Conservation (phyloP, 2,113 vertebrate species). For the Forbesichthys papilliferus region DNA sequence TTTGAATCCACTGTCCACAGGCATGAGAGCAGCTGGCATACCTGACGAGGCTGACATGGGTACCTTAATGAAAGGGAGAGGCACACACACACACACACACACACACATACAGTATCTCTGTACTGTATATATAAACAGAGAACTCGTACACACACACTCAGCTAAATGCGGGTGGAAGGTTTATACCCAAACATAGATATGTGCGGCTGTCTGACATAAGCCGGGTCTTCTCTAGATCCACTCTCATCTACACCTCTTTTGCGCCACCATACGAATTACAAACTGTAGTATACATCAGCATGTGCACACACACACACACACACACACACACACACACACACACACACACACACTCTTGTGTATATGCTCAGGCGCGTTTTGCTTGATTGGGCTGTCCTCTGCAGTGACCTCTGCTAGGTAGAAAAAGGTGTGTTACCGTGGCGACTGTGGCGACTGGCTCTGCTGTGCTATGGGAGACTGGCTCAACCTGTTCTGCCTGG, state of each 20-base stretch:
- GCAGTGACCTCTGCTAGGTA: conserved; percentile 59
- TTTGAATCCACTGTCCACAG: conserved; percentile 37
- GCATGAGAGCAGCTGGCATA: conserved; percentile 70
- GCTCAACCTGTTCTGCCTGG: conserved; percentile 64
- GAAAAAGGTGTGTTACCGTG: conserved; percentile 31
- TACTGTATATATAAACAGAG: conserved; percentile 11
- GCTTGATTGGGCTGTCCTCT: conserved; percentile 58
- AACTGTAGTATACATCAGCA: too few species aligned
- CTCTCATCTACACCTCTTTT: conserved; percentile 37
- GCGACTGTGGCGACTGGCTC: conserved; percentile 25
- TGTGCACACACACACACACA: neutral
- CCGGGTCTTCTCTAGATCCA: conserved; percentile 43
- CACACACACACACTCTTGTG: conserved; percentile 20
- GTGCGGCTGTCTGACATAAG: conserved; percentile 55
- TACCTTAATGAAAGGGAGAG: conserved; percentile 46
- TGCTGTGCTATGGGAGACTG: conserved; percentile 51
- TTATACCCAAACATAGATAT: conserved; percentile 70
- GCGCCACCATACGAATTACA: too few species aligned
- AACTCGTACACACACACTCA: conserved; percentile 10
- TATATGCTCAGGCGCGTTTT: conserved; percentile 58
- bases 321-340: conserved; percentile 10
- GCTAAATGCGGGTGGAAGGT: conserved; percentile 65
- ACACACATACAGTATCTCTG: conserved; percentile 27
- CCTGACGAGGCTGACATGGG: conserved; percentile 52
- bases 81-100: conserved; percentile 10